Base-by-base conservation (phyloP, 2,888 invertebrate species). In the Ennomos fuscantarius region DNA sequence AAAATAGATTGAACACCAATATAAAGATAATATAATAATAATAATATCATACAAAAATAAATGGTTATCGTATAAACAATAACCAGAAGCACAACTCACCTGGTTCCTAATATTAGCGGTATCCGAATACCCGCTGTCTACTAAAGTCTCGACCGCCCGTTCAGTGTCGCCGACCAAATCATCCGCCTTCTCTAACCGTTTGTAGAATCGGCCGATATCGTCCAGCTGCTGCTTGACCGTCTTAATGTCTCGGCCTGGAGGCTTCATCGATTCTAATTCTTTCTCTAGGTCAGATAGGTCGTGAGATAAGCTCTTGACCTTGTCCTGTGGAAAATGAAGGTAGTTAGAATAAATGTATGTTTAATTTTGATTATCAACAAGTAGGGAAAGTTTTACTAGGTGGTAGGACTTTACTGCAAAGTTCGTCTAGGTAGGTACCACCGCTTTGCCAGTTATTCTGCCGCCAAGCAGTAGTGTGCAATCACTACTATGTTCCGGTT, bases 181-280 rank as follows among this genome's bases (percentile, higher is more conserved):
- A 1, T 94, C 93, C 0, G 95, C 93, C 32, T 93, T 93, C 71
- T 94, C 95, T 66, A 97, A 82, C 63, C 95, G 95, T 63, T 93
- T 93, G 70, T 95, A 93, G 82, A 96, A 93, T 51, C 93, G 93
- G 3, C 89, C 89, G 11, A 97, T 93, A 73, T 98, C 97, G 54
- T 97, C 96, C 41, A 97, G 93, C 86, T 99, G 99, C 8, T 91
- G 93, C 31, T 95, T 94, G 0, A 99, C 96, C 0, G 95, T 95
- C 79, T 97, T 96, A 42, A 98, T 94, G 81, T 99, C 99, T 12
- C 99, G 94, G 0, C 95, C 98, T 0, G 98, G 95, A 0, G 98
- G 96, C 75, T 96, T 95, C 94, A 98, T 96, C 35, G 93, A 89
- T 74, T 97, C 97, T 36, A 99, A 87, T 67, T 98, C 97, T 53